Percentiles rank a stretch among this genome's conserved stretches.
Conservation (phyloP, 2,888 invertebrate genomes). For the Drosophila flavopinicola region DNA sequence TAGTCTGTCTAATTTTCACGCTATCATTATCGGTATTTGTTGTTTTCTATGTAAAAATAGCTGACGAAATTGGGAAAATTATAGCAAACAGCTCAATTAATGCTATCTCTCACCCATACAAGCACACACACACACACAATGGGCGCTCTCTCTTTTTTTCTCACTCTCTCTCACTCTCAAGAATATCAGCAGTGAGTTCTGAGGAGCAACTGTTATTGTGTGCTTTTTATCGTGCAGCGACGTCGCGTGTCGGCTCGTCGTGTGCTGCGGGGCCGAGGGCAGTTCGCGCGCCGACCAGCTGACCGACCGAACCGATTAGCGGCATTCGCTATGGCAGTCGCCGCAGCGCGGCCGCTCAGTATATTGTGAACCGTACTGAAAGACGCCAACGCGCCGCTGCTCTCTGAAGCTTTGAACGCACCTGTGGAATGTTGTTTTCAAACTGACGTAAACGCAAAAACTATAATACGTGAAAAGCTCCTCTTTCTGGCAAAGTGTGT, state of each 20-base stretch:
- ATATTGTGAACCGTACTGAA: conserved; percentile 65
- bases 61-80: conserved; percentile 20
- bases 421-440: conserved; percentile 62
- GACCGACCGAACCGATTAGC: conserved; percentile 38
- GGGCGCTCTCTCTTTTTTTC: not conserved
- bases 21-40: conserved; percentile 15
- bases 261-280: not conserved
- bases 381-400: conserved; percentile 35
- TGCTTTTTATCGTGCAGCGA: conserved; percentile 30
- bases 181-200: conserved; percentile 11
- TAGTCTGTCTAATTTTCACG: not conserved
- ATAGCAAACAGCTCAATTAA: conserved; percentile 37
- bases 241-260: conserved; percentile 36
- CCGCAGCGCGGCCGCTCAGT: conserved; percentile 53
- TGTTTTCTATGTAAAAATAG: conserved; percentile 21
- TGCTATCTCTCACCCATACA: conserved; percentile 29
- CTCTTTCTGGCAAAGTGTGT: not conserved
- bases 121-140: not conserved
- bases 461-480: conserved; percentile 27
- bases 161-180: not conserved
- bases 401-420: conserved; percentile 35
- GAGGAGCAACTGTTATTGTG: conserved; percentile 19
- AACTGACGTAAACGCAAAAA: conserved; percentile 35
- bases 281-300: conserved; percentile 35
- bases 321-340: conserved; percentile 23